A percentile compares a stretch with the other conserved stretches of the same genome.
These are phyloP conservation scores for Luperina nickerlii DNA, from an alignment of 2,888 invertebrate species.

Conservation along the genomic window DNA sequence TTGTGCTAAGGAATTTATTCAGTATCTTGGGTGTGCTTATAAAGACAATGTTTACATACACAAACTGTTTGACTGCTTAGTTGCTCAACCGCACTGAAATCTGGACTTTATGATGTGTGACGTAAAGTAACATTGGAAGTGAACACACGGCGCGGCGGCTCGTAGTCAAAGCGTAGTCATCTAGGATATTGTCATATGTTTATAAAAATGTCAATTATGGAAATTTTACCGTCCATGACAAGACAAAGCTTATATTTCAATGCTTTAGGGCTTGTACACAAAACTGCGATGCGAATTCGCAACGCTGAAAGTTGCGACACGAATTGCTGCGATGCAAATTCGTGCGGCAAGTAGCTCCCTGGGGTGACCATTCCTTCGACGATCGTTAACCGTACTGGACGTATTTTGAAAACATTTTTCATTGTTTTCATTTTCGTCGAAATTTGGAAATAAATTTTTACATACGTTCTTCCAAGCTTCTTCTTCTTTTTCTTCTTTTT, in stretches of 20 bases:
- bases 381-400: too few relatives aligned
- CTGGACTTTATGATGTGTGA: background rate
- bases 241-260: background rate
- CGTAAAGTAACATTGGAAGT: background rate
- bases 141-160: background rate
- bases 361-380: too few relatives aligned
- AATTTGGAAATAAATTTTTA: too few relatives aligned
- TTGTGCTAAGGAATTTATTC: background rate
- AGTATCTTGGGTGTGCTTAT: background rate
- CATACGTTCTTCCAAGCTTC: too few relatives aligned
- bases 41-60: background rate
- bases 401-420: too few relatives aligned
- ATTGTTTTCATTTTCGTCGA: too few relatives aligned
- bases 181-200: background rate
- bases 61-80: background rate
- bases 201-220: background rate
- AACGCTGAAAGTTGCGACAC: too few relatives aligned
- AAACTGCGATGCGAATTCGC: too few relatives aligned
- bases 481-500: too few relatives aligned
- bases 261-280: too few relatives aligned
- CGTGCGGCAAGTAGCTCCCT: too few relatives aligned
- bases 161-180: background rate
- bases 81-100: background rate
- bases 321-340: too few relatives aligned
- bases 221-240: background rate